A percentile compares a stretch with the other conserved stretches of the same genome.
Evolutionary conservation across 92 coral and sea anemone species (phyloP).

Genomic region (Epizoanthus scotinus): DNA sequence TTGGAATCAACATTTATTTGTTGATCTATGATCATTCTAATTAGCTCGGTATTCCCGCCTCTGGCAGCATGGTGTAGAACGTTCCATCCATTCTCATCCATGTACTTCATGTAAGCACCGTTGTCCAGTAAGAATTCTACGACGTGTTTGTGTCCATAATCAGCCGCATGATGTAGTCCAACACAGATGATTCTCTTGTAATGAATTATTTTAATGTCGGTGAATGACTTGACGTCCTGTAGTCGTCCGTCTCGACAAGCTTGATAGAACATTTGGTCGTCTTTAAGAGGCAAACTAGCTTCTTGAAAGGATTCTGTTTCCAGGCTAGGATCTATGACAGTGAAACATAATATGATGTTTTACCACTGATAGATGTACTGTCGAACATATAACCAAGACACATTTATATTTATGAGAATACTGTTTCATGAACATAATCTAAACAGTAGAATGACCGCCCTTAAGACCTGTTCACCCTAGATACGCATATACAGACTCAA

Average conservation of each 20-base stretch:
- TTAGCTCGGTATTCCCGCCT: slow-evolving; percentile 22
- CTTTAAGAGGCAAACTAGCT: background rate
- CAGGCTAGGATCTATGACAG: no score
- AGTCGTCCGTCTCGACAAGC: slow-evolving; percentile 20
- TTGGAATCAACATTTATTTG: slow-evolving; percentile 24
- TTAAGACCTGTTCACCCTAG: no score
- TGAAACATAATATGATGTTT: no score
- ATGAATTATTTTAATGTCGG: background rate
- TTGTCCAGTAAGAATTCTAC: background rate
- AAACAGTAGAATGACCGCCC: no score
- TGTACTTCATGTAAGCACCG: background rate
- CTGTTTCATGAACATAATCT: no score
- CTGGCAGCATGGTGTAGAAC: slow-evolving; percentile 22
- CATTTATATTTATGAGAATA: no score
- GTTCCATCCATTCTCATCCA: slow-evolving; percentile 32
- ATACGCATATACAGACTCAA: no score
- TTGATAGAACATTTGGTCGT: background rate
- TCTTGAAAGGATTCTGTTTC: background rate
- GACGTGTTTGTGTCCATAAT: background rate
- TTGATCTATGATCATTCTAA: slow-evolving; percentile 3
- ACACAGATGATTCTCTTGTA: background rate
- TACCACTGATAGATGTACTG: no score
- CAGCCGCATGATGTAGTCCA: slow-evolving; percentile 17
- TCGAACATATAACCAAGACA: no score
- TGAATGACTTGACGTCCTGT: background rate